Evolutionary conservation across 2,888 invertebrate genomes (phyloP).

Genomic region (Epistrophella euchroma): DNA sequence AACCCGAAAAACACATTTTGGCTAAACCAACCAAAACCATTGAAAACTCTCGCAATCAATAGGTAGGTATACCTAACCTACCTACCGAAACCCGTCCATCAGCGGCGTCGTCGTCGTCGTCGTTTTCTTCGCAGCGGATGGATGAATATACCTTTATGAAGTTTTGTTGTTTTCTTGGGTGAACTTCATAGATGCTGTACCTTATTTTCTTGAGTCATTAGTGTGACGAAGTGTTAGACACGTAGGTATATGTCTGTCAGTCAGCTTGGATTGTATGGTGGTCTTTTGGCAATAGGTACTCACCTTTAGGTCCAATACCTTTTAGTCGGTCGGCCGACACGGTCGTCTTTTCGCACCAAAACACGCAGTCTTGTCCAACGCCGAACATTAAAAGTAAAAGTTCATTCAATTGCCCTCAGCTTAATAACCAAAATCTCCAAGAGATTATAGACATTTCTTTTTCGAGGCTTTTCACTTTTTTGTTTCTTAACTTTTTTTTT

Average conservation of each 20-base stretch:
- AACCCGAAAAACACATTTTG: conserved; percentile 49
- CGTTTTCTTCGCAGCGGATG: conserved; percentile 13
- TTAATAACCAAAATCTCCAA: background rate
- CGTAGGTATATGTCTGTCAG: conserved; percentile 28
- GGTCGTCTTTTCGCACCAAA: conserved; percentile 62
- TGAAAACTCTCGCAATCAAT: conserved; percentile 63
- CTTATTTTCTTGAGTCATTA: conserved; percentile 67
- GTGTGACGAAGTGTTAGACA: conserved; percentile 60
- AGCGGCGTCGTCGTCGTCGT: background rate
- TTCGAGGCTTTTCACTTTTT: conserved; percentile 54
- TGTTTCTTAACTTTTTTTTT: conserved; percentile 20
- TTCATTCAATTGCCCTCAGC: conserved; percentile 43
- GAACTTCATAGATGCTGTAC: conserved; percentile 67
- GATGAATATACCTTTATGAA: conserved; percentile 37
- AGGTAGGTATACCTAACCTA: background rate
- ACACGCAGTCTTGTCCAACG: conserved; percentile 8
- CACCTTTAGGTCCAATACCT: conserved; percentile 52
- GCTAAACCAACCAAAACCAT: conserved; percentile 34
- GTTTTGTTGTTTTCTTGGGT: conserved; percentile 48
- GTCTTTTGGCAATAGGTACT: conserved; percentile 58
- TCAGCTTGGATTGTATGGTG: conserved; percentile 14
- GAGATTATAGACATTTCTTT: conserved; percentile 28
- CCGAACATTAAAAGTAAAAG: conserved; percentile 54
- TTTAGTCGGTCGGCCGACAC: conserved; percentile 72
- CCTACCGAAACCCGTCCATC: background rate